Evolutionary conservation across 2,888 invertebrate genomes (phyloP).

Genomic region (Pandemis cinnamomeana): DNA sequence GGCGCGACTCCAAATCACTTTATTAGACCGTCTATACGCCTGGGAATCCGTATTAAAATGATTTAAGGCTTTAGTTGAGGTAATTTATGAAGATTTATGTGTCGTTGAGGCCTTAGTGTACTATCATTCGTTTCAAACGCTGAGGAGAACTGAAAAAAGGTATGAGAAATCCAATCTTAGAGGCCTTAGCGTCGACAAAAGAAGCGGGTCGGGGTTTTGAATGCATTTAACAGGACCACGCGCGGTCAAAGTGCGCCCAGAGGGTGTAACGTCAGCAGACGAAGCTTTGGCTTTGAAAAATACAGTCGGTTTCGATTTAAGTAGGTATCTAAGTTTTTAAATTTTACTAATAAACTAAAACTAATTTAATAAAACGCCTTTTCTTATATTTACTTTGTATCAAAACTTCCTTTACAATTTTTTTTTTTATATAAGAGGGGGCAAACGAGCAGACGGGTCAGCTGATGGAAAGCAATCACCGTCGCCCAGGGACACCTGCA

Average conservation of each 20-base stretch:
- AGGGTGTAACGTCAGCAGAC: conserved; percentile 7
- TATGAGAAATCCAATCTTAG: background rate
- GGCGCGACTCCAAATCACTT: conserved; percentile 32
- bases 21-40: conserved; percentile 11
- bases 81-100: background rate
- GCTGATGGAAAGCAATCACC: too few relatives aligned
- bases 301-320: background rate
- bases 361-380: background rate
- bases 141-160: too few relatives aligned
- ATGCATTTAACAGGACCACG: conserved; percentile 10
- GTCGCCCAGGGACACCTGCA: too few relatives aligned
- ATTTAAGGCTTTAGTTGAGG: background rate
- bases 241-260: conserved; percentile 25
- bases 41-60: conserved; percentile 3
- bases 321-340: too few relatives aligned
- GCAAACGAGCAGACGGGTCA: too few relatives aligned
- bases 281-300: background rate
- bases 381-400: background rate
- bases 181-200: background rate
- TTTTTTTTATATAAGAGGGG: too few relatives aligned
- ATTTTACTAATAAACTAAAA: background rate
- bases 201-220: conserved; percentile 16
- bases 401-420: too few relatives aligned
- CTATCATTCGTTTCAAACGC: too few relatives aligned
- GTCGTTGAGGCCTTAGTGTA: too few relatives aligned